Evolutionary conservation across 2,888 invertebrate genomes (phyloP).

Genomic region (Nymphalis urticae): DNA sequence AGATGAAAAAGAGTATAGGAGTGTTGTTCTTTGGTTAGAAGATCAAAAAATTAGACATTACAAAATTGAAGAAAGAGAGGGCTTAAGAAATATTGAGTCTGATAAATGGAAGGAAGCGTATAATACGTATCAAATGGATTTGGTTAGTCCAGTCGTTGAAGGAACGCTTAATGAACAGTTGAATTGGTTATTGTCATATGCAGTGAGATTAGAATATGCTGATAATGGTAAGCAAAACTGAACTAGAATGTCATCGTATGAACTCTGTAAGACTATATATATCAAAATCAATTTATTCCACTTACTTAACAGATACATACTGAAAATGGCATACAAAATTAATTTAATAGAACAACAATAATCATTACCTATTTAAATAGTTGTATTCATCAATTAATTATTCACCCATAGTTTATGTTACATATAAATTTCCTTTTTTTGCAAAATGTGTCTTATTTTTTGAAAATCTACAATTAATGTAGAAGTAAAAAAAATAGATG

Average conservation of each 20-base stretch:
- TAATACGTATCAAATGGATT: slow-evolving; percentile 86
- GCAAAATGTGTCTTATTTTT: too few species aligned
- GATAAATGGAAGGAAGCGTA: slow-evolving; percentile 88
- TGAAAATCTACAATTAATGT: too few species aligned
- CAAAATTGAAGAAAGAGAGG: slow-evolving; percentile 89
- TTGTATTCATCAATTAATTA: too few species aligned
- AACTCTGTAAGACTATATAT: too few species aligned
- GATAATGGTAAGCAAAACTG: slow-evolving; percentile 83
- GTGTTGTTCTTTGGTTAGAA: slow-evolving; percentile 94
- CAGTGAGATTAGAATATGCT: slow-evolving; percentile 90
- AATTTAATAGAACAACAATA: too few species aligned
- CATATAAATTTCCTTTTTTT: too few species aligned
- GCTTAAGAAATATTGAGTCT: slow-evolving; percentile 85
- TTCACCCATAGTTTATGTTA: too few species aligned
- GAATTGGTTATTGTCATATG: slow-evolving; percentile 93
- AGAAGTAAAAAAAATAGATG: too few species aligned
- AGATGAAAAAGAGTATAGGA: slow-evolving; percentile 91
- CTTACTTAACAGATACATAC: too few species aligned
- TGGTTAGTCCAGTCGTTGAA: slow-evolving; percentile 86
- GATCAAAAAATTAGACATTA: slow-evolving; percentile 95
- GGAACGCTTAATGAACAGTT: slow-evolving; percentile 85
- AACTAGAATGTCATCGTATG: background rate
- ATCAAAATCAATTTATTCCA: too few species aligned
- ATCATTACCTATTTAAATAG: too few species aligned
- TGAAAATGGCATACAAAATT: too few species aligned